Evolutionary conservation across 1,140 invertebrate genomes (phyloP).

Genomic region (Aricia agestis): DNA sequence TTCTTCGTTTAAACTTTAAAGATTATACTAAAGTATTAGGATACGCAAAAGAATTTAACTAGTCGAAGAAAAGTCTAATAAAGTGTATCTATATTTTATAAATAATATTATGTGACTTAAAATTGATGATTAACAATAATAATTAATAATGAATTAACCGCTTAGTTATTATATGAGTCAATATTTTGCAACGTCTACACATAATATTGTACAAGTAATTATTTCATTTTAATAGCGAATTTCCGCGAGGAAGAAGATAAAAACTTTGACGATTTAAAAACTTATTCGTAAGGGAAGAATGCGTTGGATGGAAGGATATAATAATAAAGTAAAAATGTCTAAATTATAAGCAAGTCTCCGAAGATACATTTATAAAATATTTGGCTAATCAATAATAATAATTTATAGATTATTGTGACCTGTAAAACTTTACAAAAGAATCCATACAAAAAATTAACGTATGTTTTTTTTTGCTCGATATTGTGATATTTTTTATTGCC

Average conservation of each 20-base stretch:
- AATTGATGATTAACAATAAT: not conserved
- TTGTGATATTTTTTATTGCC: too few relatives aligned
- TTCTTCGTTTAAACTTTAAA: not conserved
- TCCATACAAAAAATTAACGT: too few relatives aligned
- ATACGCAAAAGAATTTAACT: not conserved
- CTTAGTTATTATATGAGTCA: not conserved
- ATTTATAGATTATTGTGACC: too few relatives aligned
- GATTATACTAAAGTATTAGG: not conserved
- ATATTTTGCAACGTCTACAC: not conserved
- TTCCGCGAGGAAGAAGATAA: not conserved
- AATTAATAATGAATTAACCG: not conserved
- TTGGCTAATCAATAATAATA: not conserved
- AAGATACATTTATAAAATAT: not conserved
- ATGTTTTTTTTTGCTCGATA: too few relatives aligned
- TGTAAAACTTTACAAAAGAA: not conserved
- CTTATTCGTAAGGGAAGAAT: not conserved
- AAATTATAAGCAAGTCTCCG: not conserved
- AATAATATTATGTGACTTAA: not conserved
- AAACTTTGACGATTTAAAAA: not conserved
- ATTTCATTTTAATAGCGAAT: not conserved
- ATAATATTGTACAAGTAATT: not conserved
- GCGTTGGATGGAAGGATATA: not conserved
- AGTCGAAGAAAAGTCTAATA: not conserved
- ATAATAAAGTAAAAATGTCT: not conserved
- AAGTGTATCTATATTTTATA: not conserved